phyloP scores from a whole-genome alignment of 37 sponge, comb jelly and placozoan genomes.

The Cladorhizidae sp. region DNA sequence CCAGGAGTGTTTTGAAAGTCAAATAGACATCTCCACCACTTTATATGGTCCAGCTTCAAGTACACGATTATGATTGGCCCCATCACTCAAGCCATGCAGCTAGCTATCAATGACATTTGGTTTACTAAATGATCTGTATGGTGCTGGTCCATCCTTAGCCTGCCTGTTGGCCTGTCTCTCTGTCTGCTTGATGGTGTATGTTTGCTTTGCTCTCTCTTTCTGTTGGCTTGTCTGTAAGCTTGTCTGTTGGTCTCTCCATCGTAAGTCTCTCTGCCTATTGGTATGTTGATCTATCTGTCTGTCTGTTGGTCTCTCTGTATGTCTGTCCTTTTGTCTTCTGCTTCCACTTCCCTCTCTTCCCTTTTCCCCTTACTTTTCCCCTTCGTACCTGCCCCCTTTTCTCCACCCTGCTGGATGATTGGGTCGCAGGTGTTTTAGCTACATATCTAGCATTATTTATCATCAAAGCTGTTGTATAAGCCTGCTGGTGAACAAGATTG shows the following conservation, averaged over 20 bases:
- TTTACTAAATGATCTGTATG: slow-evolving; percentile 51
- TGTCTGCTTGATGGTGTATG: no score
- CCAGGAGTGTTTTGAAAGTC: no score
- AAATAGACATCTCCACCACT: neutral
- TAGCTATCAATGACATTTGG: slow-evolving; percentile 73
- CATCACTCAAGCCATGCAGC: slow-evolving; percentile 71
- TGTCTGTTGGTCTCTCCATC: no score
- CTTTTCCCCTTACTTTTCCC: no score
- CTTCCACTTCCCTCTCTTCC: neutral
- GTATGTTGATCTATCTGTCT: no score
- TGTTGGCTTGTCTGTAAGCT: no score
- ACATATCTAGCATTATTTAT: slow-evolving; percentile 78
- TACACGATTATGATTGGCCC: slow-evolving; percentile 77
- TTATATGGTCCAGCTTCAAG: slow-evolving; percentile 65
- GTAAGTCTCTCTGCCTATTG: no score
- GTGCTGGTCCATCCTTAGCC: no score
- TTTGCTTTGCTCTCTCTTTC: no score
- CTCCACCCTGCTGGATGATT: slow-evolving; percentile 33
- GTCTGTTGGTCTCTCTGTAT: neutral
- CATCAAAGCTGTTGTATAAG: no score
- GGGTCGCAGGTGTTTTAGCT: slow-evolving; percentile 75
- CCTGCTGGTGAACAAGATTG: slow-evolving; percentile 78
- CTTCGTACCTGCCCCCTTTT: no score
- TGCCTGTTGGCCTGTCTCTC: slow-evolving; percentile 50
- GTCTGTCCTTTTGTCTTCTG: neutral